Base-by-base conservation (phyloP, 2,113 vertebrate genomes). In the Rhadina sibilatrix region DNA sequence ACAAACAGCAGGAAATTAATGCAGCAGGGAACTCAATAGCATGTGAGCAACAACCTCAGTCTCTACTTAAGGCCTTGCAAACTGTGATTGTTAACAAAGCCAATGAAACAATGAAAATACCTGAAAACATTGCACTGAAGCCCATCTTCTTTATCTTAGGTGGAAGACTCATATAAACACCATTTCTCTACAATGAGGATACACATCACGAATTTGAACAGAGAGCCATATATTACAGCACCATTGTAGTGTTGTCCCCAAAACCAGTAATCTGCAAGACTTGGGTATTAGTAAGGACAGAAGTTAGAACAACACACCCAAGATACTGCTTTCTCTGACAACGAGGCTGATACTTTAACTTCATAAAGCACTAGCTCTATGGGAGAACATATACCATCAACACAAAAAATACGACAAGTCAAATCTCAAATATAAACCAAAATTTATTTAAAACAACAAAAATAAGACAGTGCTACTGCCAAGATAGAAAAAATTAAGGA, bases 401-500 rank as follows among this genome's bases (percentile, higher is more conserved):
- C 63, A 93, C 13, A 94, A 78, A 57, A 95, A 92, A 38, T 22
- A 46, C 10, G 52, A 94, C 80, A 78, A 95, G 21, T 52, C 37
- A 91, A 66, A 82, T 30, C 40, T 56, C 69, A 95, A 96, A 90
- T 60, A 94, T 40, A 91, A 93, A 60, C 30, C 78, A 59, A 77
- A 78, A 80, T 97, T 97, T 96, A 96, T 97, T 97, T 85, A 69
- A 92, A 97, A 95, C 71, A 95, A 91, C 80, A 63, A 63, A 76
- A 81, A 52, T 22, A 78, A 90, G 71, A 96, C 82, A 68, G 47
- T 61, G 28, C 42, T 78, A 79, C 38, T 78, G 21, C 38, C 47
- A 86, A 57, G 40, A 57, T 3, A 33, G 77, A 83, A 87, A 72
- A 87, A 81, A 53, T 3, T 5, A 81, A 57, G 11, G 40, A n/a